Base-by-base conservation (phyloP, 2,797 vertebrate genomes). In the Sandelia bainsii region DNA sequence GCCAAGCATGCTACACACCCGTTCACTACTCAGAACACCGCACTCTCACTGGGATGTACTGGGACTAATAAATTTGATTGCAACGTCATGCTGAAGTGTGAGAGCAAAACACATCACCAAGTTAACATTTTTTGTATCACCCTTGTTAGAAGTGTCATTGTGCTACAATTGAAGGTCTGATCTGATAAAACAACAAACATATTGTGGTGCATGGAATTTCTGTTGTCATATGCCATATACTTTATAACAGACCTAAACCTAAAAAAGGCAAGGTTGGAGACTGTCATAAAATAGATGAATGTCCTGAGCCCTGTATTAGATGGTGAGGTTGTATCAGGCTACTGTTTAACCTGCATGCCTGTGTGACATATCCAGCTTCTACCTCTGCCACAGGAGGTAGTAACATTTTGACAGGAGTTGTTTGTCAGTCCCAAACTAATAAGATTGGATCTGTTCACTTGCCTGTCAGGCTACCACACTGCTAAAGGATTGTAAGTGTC, bases 281-380 rank as follows among this genome's bases (percentile, higher is more conserved):
- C 40, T 82, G 84, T 85, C 86, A 89, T 93, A 88, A 91, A 91
- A 75, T 68, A 93, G 90, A 93, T 92, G 80, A 83, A 93, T 92
- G 80, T 59, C 53, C 59, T 29, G 40, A 80, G 70, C 75, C 62
- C 56, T 62, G 80, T 77, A 68, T 72, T 83, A 79, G 85, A 88
- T 77, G 84, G 74, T 54, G 73, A 81, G 70, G 76, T 62, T 79
- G 66, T 76, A 89, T 88, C 87, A 84, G 75, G 70, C 78, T 79
- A 67, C 82, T 90, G 87, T 90, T 92, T 88, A 90, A 89, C 89
- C 84, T 77, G 66, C 52, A 61, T 69, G 75, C 80, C 62, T 72
- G 69, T 80, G 71, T 87, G 79, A 92, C 89, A 88, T 64, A 79
- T 74, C 60, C 76, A 32, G 69, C 77, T 64, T 82, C 76, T 90